These are phyloP conservation scores for Balearica regulorum DNA, from an alignment of 2,797 vertebrate species.

Conservation along the genomic window DNA sequence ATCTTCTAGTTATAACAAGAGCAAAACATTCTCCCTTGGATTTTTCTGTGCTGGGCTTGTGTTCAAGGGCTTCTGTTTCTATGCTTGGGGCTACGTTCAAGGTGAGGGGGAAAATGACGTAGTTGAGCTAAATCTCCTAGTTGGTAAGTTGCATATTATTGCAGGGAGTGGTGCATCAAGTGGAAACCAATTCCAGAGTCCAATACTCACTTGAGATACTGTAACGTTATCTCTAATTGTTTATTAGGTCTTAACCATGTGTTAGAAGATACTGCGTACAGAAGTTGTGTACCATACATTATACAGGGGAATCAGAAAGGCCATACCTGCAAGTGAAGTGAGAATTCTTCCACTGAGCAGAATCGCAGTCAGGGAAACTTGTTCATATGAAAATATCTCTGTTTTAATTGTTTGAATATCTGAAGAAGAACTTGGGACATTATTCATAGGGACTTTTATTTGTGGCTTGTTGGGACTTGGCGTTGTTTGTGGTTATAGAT, in stretches of 20 bases:
- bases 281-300: fast-evolving
- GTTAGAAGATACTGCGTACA: not conserved
- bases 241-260: not conserved
- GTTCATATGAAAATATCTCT: not conserved
- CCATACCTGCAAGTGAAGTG: not conserved
- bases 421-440: not conserved
- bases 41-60: not conserved
- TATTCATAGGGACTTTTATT: not conserved
- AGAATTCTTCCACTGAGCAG: not conserved
- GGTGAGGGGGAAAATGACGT: not conserved
- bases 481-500: not conserved
- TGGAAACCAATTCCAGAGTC: not conserved
- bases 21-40: not conserved
- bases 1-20: not conserved
- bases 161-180: not conserved
- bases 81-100: not conserved
- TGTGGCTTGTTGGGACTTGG: not conserved
- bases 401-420: not conserved
- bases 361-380: not conserved
- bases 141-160: not conserved
- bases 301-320: not conserved
- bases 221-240: not conserved
- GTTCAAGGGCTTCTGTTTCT: not conserved
- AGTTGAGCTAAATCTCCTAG: not conserved
- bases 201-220: not conserved